Evolutionary conservation across 2,888 invertebrate genomes (phyloP), one percentile per base, ranked within the genome.

Genomic region (Drosophila limbata): DNA sequence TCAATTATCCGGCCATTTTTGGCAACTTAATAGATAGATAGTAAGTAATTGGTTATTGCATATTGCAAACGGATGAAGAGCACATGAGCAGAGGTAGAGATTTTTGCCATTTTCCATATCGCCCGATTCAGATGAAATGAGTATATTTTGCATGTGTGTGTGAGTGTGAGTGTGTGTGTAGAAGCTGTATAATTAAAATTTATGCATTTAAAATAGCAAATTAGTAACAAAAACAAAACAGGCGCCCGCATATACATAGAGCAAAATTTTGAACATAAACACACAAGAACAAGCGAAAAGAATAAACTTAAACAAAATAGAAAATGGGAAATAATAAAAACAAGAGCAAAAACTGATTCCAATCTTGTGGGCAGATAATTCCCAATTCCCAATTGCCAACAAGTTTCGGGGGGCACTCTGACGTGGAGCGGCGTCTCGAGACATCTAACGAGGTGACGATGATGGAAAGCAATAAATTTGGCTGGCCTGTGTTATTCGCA

Each of bases 401-500:
- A 37, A 62, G 5, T 51, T 37, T 48, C 21, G 17, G 17, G 39
- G 37, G 37, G 15, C 25, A 56, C 60, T 75, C 65, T 74, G 77
- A 81, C 77, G 84, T 73, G 70, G 48, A 67, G 79, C 76, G 57
- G 55, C 59, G 65, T 48, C 64, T 79, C 67, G 74, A 68, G 73
- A 79, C 70, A 81, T 84, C 79, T 77, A 84, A 90, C 81, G 90
- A 91, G 90, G 90, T 90, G 91, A 75, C 79, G 90, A 73, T 90
- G 90, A 90, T 90, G 71, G 89, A 85, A 81, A 84, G 78, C 89
- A 90, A 91, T 90, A 90, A 90, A 91, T 90, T 90, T 74, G 69
- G 69, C 73, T 79, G 77, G 77, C 77, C 81, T 84, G 74, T 80
- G 79, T 89, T 88, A 62, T 82, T 86, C 87, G 47, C 84, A 87